phyloP scores from a whole-genome alignment of 64 coral and sea anemone genomes.

The Pocillopora verrucosa region DNA sequence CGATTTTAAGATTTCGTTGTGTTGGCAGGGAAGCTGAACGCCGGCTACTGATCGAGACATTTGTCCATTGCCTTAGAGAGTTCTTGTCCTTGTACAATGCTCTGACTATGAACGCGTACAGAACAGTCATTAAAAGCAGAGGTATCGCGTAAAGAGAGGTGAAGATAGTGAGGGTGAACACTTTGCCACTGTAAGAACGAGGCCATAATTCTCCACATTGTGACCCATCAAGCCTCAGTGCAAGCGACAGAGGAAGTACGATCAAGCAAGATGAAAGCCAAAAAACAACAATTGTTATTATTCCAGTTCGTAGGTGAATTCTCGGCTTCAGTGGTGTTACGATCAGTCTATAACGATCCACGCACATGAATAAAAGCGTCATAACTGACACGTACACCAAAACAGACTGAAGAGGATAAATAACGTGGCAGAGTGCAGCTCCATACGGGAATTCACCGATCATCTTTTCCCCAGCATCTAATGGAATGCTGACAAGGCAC shows the following conservation, averaged over 20 bases:
- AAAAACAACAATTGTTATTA: constrained; percentile 48
- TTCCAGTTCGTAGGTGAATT: constrained; percentile 34
- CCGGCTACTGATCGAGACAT: background rate
- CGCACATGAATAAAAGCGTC: constrained; percentile 80
- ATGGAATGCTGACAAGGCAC: constrained; percentile 75
- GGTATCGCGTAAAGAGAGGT: constrained; percentile 57
- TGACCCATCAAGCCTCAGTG: constrained; percentile 21
- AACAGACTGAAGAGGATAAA: constrained; percentile 89
- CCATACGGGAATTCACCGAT: constrained; percentile 70
- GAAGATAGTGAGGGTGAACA: constrained; percentile 62
- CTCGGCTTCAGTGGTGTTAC: constrained; percentile 71
- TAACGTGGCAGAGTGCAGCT: constrained; percentile 67
- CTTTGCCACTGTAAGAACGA: constrained; percentile 28
- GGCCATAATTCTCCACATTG: constrained; percentile 68
- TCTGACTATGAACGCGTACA: constrained; percentile 55
- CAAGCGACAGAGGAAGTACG: constrained; percentile 63
- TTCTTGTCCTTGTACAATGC: constrained; percentile 53
- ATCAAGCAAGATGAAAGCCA: constrained; percentile 61
- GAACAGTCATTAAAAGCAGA: constrained; percentile 50
- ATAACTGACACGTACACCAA: constrained; percentile 78
- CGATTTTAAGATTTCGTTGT: constrained; percentile 60
- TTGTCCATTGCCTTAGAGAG: constrained; percentile 13
- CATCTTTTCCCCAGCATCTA: constrained; percentile 67
- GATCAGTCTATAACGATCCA: constrained; percentile 87
- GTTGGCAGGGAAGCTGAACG: constrained; percentile 28